These are phyloP conservation scores for Marronus borbonicus DNA, from an alignment of 2,888 invertebrate genomes.

Conservation along the genomic window DNA sequence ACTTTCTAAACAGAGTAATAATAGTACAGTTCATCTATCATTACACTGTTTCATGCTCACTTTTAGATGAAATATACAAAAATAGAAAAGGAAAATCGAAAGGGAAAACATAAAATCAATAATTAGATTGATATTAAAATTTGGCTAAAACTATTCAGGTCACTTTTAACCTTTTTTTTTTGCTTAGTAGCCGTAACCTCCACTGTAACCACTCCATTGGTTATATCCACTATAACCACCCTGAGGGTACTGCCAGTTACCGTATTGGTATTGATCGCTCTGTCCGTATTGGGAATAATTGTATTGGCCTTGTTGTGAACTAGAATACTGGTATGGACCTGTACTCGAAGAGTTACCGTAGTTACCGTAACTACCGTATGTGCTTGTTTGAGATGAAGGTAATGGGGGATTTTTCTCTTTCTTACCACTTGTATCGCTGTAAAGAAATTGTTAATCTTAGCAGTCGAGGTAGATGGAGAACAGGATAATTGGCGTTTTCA, in stretches of 20 bases:
- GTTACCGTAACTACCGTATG: constrained; percentile 65
- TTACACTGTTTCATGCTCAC: not conserved
- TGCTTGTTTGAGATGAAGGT: constrained; percentile 64
- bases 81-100: not conserved
- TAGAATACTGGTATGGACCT: constrained; percentile 68
- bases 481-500: too few species aligned
- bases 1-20: not conserved
- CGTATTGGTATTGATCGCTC: constrained; percentile 73
- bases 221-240: constrained; percentile 74
- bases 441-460: not conserved
- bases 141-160: constrained; percentile 29
- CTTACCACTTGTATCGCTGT: constrained; percentile 63
- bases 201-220: constrained; percentile 76
- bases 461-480: too few species aligned
- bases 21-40: constrained; percentile 3
- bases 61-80: constrained; percentile 10
- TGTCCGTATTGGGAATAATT: constrained; percentile 74
- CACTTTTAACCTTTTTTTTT: not conserved
- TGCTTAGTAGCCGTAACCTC: constrained; percentile 67
- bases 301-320: constrained; percentile 71
- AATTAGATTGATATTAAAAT: constrained; percentile 21
- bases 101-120: constrained; percentile 2
- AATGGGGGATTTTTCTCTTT: constrained; percentile 68
- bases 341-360: constrained; percentile 69
- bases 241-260: constrained; percentile 76